Evolutionary conservation across 1,140 invertebrate genomes (phyloP), one percentile per base, ranked within the genome.

Genomic region (Pararge aegeria): DNA sequence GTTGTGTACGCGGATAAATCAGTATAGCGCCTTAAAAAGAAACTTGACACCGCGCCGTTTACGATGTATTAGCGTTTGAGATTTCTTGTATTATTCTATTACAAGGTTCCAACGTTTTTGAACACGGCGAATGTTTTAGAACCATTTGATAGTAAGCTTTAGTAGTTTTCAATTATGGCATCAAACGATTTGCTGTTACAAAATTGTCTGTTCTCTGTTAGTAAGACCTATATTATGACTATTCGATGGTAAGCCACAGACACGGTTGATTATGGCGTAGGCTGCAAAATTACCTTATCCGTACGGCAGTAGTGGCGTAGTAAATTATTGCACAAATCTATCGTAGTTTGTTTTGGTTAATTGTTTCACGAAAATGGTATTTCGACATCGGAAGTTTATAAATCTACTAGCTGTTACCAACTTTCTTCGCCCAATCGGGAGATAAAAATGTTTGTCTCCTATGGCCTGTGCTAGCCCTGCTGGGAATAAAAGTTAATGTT

Each of bases 1-100:
- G 27, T 42, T 2, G 15, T 54, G 29, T 54, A 64, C 44, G 56
- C 42, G 42, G 67, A 66, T 64, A 61, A 51, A 53, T 58, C 50
- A 27, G 21, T 54, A 21, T 20, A 13, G 29, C 48, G 46, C 56
- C 62, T 34, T 62, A 56, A 56, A 52, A 30, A 62, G 60, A 44
- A 62, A 37, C 53, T 56, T 62, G 54, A 44, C 12, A 9, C 24
- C 13, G 16, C 24, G 37, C 27, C 38, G 19, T 51, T 37, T 30
- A 40, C 42, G 34, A 51, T 50, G 29, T 38, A 34, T 42, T 42
- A 9, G 52, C 20, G 7, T 0, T 48, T 24, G 24, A 21, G 7
- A 1, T 48, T 24, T 24, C 24, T 24, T 24, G 3, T 24, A 2
- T 24, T 7, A 4, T 7, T 7, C 2, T 42, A 5, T 15, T 2